These are phyloP conservation scores for Camelus dromedarius DNA, from an alignment of 2,113 vertebrate species.

Conservation along the genomic window DNA sequence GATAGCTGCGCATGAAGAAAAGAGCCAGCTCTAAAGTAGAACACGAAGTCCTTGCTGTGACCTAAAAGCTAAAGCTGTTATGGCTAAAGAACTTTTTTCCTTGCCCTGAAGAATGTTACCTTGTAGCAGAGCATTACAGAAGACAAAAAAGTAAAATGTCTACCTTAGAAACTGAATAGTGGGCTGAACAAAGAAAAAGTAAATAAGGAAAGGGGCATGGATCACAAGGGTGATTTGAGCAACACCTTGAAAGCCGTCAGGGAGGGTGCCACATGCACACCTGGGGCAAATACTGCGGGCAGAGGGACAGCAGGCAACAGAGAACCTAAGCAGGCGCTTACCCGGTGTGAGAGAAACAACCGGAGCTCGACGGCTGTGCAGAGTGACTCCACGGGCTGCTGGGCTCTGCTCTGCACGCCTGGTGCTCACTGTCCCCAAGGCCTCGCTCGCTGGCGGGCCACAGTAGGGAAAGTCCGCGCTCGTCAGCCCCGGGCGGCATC, in stretches of 20 bases:
- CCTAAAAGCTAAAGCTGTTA: not conserved
- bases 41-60: not conserved
- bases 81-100: not conserved
- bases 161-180: not conserved
- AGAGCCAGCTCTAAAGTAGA: not conserved
- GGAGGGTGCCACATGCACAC: not conserved
- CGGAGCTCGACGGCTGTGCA: rapidly evolving
- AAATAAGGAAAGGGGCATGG: too few relatives aligned
- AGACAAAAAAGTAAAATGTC: not conserved
- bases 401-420: too few relatives aligned
- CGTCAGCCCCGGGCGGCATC: rapidly evolving
- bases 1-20: not conserved
- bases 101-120: not conserved
- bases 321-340: rapidly evolving
- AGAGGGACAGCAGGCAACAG: not conserved
- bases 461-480: rapidly evolving
- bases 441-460: rapidly evolving
- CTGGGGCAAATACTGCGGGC: not conserved
- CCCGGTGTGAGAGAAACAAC: not conserved
- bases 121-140: not conserved
- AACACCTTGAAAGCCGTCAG: not conserved
- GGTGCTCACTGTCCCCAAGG: rapidly evolving
- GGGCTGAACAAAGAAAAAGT: not conserved
- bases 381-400: rapidly evolving
- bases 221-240: not conserved